Conservation (phyloP, 2,797 vertebrate species). For the Poecilia velifera region DNA sequence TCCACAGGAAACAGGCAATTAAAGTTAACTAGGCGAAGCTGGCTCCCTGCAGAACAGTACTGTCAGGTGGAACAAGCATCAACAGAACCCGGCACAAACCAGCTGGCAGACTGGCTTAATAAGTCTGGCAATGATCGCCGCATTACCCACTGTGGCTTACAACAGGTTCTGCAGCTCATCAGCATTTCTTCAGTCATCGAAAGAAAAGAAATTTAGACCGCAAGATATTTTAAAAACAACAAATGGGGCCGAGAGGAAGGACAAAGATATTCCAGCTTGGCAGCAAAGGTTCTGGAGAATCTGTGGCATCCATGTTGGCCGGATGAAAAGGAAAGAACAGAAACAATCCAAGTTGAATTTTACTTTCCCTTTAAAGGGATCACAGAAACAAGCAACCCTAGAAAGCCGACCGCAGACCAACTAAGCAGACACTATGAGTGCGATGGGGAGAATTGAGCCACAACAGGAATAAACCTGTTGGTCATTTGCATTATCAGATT, state of each 20-base stretch:
- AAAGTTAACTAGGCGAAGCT: conserved; percentile 80
- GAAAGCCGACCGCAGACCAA: background rate
- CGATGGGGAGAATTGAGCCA: background rate
- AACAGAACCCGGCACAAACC: conserved; percentile 70
- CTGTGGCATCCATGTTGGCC: background rate
- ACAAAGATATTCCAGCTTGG: background rate
- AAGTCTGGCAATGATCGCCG: conserved; percentile 63
- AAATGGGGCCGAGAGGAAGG: background rate
- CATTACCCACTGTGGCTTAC: conserved; percentile 55
- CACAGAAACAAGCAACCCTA: background rate
- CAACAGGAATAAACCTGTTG: background rate
- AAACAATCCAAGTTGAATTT: background rate
- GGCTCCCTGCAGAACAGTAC: conserved; percentile 73
- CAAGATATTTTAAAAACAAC: conserved; percentile 14
- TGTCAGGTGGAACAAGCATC: conserved; percentile 76
- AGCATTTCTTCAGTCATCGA: conserved; percentile 23
- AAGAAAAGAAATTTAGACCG: conserved; percentile 27
- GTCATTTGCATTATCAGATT: background rate
- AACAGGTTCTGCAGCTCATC: conserved; percentile 39
- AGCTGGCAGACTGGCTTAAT: conserved; percentile 69
- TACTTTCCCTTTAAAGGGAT: background rate
- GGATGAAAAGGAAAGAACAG: background rate
- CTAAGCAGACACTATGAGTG: background rate
- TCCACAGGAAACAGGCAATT: conserved; percentile 81
- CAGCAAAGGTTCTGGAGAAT: background rate